A percentile compares a stretch with the other conserved stretches of the same genome.
phyloP scores from a whole-genome alignment of 2,113 vertebrate genomes.

The Limanda limanda region DNA sequence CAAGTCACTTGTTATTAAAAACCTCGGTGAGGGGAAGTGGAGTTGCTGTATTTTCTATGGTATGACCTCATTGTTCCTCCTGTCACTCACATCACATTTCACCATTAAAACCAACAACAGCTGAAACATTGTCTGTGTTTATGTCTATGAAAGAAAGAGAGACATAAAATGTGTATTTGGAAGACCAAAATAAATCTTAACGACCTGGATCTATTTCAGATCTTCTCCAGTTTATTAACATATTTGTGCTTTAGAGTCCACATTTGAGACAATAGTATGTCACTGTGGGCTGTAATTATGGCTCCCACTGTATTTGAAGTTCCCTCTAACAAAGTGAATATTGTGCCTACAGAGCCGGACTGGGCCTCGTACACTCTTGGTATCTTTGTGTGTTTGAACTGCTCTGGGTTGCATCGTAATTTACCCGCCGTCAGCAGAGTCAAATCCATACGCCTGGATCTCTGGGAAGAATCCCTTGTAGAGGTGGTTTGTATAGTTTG shows the following conservation, averaged over 20 bases:
- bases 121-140: not conserved
- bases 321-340: conserved; percentile 5
- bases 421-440: conserved; percentile 87
- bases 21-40: conserved; percentile 42
- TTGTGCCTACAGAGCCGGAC: conserved; percentile 85
- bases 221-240: not conserved
- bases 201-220: not conserved
- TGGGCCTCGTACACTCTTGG: conserved; percentile 94
- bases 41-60: conserved; percentile 11
- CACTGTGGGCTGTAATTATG: not conserved
- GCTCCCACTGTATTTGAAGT: not conserved
- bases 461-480: conserved; percentile 89
- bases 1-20: not conserved
- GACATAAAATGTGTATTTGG: not conserved
- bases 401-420: conserved; percentile 92
- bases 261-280: not conserved
- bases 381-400: conserved; percentile 92
- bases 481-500: conserved; percentile 84
- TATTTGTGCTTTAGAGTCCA: too few relatives aligned
- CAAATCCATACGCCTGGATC: conserved; percentile 92
- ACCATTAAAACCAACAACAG: not conserved
- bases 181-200: not conserved
- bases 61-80: conserved; percentile 52
- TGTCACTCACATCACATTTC: not conserved
- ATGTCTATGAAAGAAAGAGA: not conserved